Conservation (phyloP, 1,140 invertebrate species). For the Lithobius niger region DNA sequence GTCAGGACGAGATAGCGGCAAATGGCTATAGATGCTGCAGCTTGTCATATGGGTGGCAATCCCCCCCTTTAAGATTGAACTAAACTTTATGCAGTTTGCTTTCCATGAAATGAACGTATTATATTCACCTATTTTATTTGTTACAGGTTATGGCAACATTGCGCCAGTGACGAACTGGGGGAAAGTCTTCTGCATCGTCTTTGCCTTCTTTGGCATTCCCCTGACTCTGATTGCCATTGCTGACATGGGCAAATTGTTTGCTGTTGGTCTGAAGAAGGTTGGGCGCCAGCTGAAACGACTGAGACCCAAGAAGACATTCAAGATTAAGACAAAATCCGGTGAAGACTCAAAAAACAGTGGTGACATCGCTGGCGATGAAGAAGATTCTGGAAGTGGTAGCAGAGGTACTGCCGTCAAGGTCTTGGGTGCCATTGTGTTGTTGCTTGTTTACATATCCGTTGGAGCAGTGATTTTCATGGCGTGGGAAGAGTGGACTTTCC, state of each 20-base stretch:
- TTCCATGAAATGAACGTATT: too few relatives aligned
- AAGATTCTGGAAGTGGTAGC: not conserved
- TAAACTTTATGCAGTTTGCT: too few relatives aligned
- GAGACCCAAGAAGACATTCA: not conserved
- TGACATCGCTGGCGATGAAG: too few relatives aligned
- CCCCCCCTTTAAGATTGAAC: too few relatives aligned
- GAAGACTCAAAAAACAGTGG: too few relatives aligned
- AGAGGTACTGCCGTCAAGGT: not conserved
- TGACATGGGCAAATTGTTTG: slow-evolving; percentile 74
- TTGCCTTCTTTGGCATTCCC: slow-evolving; percentile 84
- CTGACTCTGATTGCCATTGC: slow-evolving; percentile 84
- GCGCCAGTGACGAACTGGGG: slow-evolving; percentile 75
- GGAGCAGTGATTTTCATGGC: slow-evolving; percentile 28
- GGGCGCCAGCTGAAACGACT: not conserved
- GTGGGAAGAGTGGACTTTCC: slow-evolving; percentile 65
- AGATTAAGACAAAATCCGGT: not conserved
- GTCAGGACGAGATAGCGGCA: too few relatives aligned
- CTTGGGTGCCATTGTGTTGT: slow-evolving; percentile 1
- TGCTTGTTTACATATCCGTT: slow-evolving; percentile 15
- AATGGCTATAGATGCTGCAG: too few relatives aligned
- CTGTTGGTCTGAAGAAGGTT: slow-evolving; percentile 33
- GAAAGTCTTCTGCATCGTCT: slow-evolving; percentile 77
- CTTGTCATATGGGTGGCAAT: too few relatives aligned
- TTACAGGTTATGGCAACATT: slow-evolving; percentile 86
- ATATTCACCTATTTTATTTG: too few relatives aligned